These are phyloP conservation scores for Notolabrus celidotus DNA, from an alignment of 2,797 vertebrate genomes.

Conservation along the genomic window DNA sequence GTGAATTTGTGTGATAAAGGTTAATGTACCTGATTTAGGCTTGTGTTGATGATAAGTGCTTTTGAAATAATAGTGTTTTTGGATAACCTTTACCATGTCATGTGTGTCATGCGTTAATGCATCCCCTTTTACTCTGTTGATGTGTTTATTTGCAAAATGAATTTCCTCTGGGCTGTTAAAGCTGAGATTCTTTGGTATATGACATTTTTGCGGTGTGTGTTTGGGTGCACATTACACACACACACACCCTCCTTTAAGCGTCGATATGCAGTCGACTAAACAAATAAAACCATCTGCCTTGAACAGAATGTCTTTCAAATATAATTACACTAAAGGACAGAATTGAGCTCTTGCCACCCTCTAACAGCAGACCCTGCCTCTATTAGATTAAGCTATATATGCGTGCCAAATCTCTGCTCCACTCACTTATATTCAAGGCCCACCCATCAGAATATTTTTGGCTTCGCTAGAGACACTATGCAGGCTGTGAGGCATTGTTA, in stretches of 20 bases:
- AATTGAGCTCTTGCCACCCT: slow-evolving; percentile 32
- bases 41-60: slow-evolving; percentile 51
- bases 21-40: slow-evolving; percentile 60
- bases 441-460: slow-evolving; percentile 62
- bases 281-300: slow-evolving; percentile 58
- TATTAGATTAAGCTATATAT: slow-evolving; percentile 48
- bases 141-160: slow-evolving; percentile 37
- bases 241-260: slow-evolving; percentile 31
- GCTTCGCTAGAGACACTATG: slow-evolving; percentile 54
- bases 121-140: slow-evolving; percentile 34
- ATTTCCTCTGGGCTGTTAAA: slow-evolving; percentile 13
- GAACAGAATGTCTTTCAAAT: slow-evolving; percentile 44
- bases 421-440: slow-evolving; percentile 31
- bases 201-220: slow-evolving; percentile 4
- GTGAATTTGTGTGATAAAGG: slow-evolving; percentile 47
- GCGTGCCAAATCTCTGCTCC: slow-evolving; percentile 37
- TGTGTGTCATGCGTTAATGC: slow-evolving; percentile 49
- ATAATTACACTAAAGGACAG: slow-evolving; percentile 32
- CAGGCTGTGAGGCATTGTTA: slow-evolving; percentile 68
- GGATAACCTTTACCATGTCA: slow-evolving; percentile 44
- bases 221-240: slow-evolving; percentile 5
- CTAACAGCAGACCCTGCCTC: slow-evolving; percentile 35
- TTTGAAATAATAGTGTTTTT: slow-evolving; percentile 54
- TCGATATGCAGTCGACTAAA: slow-evolving; percentile 36
- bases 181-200: slow-evolving; percentile 3